phyloP scores from a whole-genome alignment of 2,113 vertebrate species.

The Alectura lathami region DNA sequence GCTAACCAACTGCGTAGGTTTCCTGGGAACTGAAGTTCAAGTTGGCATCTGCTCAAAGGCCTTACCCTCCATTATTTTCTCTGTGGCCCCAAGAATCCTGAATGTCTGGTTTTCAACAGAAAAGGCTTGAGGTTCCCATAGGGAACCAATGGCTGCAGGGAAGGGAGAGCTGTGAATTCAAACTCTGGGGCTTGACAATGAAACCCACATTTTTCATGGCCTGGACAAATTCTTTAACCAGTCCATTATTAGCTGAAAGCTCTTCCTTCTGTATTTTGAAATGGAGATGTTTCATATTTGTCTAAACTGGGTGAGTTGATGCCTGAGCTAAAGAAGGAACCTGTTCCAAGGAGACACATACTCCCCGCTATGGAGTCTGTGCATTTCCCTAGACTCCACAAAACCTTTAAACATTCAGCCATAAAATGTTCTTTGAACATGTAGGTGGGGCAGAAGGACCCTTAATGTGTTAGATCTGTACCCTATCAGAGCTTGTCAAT shows the following conservation, averaged over 20 bases:
- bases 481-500: not conserved
- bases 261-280: not conserved
- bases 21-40: not conserved
- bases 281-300: not conserved
- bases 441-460: not conserved
- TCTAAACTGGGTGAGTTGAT: not conserved
- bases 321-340: not conserved
- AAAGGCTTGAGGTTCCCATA: not conserved
- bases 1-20: not conserved
- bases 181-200: not conserved
- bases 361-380: not conserved
- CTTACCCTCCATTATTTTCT: not conserved
- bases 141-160: not conserved
- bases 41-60: not conserved
- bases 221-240: not conserved
- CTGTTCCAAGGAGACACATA: not conserved
- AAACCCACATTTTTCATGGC: not conserved
- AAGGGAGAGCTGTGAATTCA: not conserved
- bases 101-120: not conserved
- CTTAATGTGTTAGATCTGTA: not conserved
- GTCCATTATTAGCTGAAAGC: not conserved
- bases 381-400: not conserved
- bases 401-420: not conserved
- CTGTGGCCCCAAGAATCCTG: not conserved
- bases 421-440: not conserved